Base-by-base conservation (phyloP, 2,797 vertebrate species). In the Notolepis coatsorum region DNA sequence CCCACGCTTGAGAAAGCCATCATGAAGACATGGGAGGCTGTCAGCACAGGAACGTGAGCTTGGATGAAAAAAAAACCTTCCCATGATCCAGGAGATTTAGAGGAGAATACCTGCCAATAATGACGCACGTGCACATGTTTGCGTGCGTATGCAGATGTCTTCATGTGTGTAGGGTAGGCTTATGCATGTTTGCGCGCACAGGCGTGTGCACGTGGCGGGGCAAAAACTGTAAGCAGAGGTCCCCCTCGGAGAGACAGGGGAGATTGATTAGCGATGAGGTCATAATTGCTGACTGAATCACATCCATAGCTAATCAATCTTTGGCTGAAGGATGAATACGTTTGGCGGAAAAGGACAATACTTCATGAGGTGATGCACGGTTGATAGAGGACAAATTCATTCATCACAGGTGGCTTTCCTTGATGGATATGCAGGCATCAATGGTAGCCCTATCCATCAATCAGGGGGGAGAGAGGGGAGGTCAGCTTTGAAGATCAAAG, bases 401-500 rank as follows among this genome's bases (percentile, higher is more conserved):
- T 91, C 87, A 92, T 93, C 90, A 90, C 31, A 52, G 73, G 79
- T 56, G 65, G 84, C 77, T 86, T 84, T 84, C 60, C 75, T 80
- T 92, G 92, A 92, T 91, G 89, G 91, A 93, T 91, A 89, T 80
- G 81, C 85, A 69, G 85, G 81, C 82, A 69, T 87, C 88, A 78
- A 71, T 77, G 88, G 73, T 69, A 81, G 71, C 77, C 45, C 80
- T 7, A 77, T 86, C 85, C 88, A 91, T 92, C 91, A 69, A 78
- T 70, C 70, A 75, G 30, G 49, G 21, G 45, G 53, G 51, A 85
- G 77, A 86, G 84, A 83, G 75, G 79, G 71, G 88, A 90, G 90
- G 91, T 91, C 89, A 89, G 80, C 81, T 90, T 89, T 92, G 90
- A 91, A 93, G 91, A 90, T 90, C 88, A 91, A 89, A 91, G 87